These are phyloP conservation scores for Epinephelus moara DNA, from an alignment of 2,113 vertebrate species.

Conservation along the genomic window DNA sequence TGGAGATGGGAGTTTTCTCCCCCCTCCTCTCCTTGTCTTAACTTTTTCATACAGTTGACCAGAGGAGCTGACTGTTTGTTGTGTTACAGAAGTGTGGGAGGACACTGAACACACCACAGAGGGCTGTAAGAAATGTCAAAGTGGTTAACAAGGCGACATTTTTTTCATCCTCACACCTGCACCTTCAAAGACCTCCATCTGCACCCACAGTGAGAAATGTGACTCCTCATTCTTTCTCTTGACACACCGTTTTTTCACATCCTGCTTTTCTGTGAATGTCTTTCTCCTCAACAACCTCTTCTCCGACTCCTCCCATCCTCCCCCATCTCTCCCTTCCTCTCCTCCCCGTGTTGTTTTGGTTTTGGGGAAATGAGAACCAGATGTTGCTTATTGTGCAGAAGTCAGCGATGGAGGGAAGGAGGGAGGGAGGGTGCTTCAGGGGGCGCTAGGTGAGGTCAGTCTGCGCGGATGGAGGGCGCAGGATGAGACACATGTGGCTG, in stretches of 20 bases:
- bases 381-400: slow-evolving; percentile 86
- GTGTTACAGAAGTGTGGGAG: slow-evolving; percentile 34
- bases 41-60: slow-evolving; percentile 67
- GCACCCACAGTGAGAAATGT: slow-evolving; percentile 40
- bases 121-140: slow-evolving; percentile 11
- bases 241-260: slow-evolving; percentile 45
- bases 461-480: slow-evolving; percentile 26
- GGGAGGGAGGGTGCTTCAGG: slow-evolving; percentile 20
- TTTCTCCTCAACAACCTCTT: slow-evolving; percentile 37
- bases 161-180: slow-evolving; percentile 54
- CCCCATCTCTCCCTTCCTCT: slow-evolving; percentile 45
- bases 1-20: slow-evolving; percentile 69
- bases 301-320: slow-evolving; percentile 20
- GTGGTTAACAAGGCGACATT: slow-evolving; percentile 1
- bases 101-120: slow-evolving; percentile 20
- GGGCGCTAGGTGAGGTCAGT: slow-evolving; percentile 47
- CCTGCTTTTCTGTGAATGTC: slow-evolving; percentile 47
- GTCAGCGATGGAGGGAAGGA: slow-evolving; percentile 39
- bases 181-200: slow-evolving; percentile 51
- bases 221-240: slow-evolving; percentile 40
- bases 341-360: slow-evolving; percentile 82
- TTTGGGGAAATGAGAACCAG: slow-evolving; percentile 85
- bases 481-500: slow-evolving; percentile 41
- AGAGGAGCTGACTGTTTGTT: slow-evolving; percentile 52
- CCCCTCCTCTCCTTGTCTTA: slow-evolving; percentile 26